Conservation (phyloP, 2,113 vertebrate species). For the Penelope pileata region DNA sequence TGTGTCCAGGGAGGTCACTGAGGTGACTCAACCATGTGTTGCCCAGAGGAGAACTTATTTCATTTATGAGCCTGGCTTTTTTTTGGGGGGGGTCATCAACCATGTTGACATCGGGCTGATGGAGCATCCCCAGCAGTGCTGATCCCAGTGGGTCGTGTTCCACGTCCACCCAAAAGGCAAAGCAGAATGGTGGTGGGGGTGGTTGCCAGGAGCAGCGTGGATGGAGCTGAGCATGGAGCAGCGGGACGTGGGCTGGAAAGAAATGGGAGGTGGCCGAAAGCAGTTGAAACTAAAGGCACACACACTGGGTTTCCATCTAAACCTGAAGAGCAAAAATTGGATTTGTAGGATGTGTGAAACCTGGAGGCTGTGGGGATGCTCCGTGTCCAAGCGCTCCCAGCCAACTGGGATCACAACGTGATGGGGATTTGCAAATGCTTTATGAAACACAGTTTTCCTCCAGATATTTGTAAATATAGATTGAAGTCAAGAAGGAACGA, state of each 20-base stretch:
- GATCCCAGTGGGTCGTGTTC: not conserved
- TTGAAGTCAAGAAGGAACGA: not conserved
- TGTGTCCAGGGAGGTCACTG: not conserved
- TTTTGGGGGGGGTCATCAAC: not conserved
- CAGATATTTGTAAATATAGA: not conserved
- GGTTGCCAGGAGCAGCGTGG: not conserved
- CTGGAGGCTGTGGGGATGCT: not conserved
- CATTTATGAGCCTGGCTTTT: not conserved
- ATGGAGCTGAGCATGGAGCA: not conserved
- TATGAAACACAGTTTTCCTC: not conserved
- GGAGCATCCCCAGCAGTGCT: not conserved
- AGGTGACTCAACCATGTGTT: too few species aligned
- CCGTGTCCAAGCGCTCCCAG: not conserved
- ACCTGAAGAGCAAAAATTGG: not conserved
- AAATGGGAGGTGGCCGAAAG: not conserved
- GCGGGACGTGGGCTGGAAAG: not conserved
- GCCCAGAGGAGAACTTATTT: too few species aligned
- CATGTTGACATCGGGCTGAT: not conserved
- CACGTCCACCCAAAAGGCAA: not conserved
- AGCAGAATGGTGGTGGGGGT: not conserved
- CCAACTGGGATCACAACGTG: not conserved
- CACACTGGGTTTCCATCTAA: not conserved
- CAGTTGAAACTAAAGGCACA: not conserved
- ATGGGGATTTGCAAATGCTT: not conserved
- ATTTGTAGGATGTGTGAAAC: not conserved